Evolutionary conservation across 2,113 vertebrate species (phyloP).

Genomic region (Gasterosteus aculeatus): DNA sequence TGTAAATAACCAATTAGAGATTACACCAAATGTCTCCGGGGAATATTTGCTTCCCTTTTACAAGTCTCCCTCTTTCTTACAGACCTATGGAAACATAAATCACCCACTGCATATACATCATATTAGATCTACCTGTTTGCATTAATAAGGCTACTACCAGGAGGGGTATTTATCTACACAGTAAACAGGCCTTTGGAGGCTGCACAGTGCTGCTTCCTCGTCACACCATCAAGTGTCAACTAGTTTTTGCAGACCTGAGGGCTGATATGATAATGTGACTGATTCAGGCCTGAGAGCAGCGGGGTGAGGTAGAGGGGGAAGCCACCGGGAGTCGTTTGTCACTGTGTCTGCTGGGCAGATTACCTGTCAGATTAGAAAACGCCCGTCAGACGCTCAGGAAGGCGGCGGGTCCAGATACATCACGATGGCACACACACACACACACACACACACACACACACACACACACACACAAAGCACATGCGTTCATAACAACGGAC

Average conservation of each 20-base stretch:
- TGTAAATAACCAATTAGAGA: conserved; percentile 55
- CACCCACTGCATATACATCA: conserved; percentile 24
- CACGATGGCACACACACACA: conserved; percentile 29
- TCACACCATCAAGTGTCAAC: conserved; percentile 17
- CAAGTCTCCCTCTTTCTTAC: conserved; percentile 3
- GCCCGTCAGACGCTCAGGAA: conserved; percentile 70
- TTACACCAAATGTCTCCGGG: conserved; percentile 35
- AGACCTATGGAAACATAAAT: conserved; percentile 21
- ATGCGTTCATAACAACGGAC: conserved; percentile 7
- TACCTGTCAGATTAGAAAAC: conserved; percentile 82
- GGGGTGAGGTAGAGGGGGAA: conserved; percentile 31
- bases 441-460: not conserved
- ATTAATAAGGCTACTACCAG: conserved; percentile 38
- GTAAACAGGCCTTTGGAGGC: conserved; percentile 28
- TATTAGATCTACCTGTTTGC: conserved; percentile 29
- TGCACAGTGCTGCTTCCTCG: not conserved
- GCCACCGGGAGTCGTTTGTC: conserved; percentile 71
- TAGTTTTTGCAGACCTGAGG: conserved; percentile 16
- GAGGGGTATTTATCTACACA: conserved; percentile 28
- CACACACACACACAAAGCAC: conserved; percentile 1
- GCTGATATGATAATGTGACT: conserved; percentile 43
- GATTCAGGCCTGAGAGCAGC: conserved; percentile 38
- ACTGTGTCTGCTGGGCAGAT: conserved; percentile 76
- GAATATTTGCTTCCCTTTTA: conserved; percentile 6
- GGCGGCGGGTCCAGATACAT: conserved; percentile 67